These are phyloP conservation scores for Drosophila kikkawai DNA, from an alignment of 1,140 invertebrate genomes.

Conservation along the genomic window DNA sequence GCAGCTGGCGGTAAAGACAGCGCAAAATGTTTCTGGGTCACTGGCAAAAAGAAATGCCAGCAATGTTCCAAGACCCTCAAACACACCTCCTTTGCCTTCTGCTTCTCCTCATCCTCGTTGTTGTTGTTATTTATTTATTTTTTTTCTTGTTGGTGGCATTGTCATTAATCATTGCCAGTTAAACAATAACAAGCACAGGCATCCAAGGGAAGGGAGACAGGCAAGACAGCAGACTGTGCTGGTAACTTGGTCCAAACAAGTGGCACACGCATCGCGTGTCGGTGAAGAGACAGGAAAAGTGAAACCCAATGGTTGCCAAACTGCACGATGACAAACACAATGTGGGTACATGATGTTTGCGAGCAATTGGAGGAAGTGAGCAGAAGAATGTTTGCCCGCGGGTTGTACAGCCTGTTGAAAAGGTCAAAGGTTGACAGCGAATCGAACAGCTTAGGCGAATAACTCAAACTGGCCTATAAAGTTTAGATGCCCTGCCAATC, in stretches of 20 bases:
- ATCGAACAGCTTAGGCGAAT: neutral
- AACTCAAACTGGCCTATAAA: neutral
- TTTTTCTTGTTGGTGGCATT: slow-evolving; percentile 41
- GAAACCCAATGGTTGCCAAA: slow-evolving; percentile 71
- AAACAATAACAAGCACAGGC: slow-evolving; percentile 63
- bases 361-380: neutral
- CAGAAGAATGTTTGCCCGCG: slow-evolving; percentile 28
- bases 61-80: slow-evolving; percentile 47
- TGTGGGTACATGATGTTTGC: slow-evolving; percentile 29
- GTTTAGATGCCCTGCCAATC: neutral
- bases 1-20: slow-evolving; percentile 29
- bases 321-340: slow-evolving; percentile 57
- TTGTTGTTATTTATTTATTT: slow-evolving; percentile 3
- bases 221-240: slow-evolving; percentile 21
- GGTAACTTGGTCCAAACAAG: slow-evolving; percentile 57
- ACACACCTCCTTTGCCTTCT: slow-evolving; percentile 15
- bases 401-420: slow-evolving; percentile 64
- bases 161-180: slow-evolving; percentile 79
- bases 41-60: slow-evolving; percentile 67
- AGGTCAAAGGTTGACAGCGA: slow-evolving; percentile 64
- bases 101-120: neutral
- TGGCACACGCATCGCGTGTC: slow-evolving; percentile 53
- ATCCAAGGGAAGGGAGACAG: slow-evolving; percentile 7
- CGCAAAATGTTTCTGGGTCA: slow-evolving; percentile 66
- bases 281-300: slow-evolving; percentile 52